Evolutionary conservation across 2,888 invertebrate genomes (phyloP).

Genomic region (Synergus laeviventris): DNA sequence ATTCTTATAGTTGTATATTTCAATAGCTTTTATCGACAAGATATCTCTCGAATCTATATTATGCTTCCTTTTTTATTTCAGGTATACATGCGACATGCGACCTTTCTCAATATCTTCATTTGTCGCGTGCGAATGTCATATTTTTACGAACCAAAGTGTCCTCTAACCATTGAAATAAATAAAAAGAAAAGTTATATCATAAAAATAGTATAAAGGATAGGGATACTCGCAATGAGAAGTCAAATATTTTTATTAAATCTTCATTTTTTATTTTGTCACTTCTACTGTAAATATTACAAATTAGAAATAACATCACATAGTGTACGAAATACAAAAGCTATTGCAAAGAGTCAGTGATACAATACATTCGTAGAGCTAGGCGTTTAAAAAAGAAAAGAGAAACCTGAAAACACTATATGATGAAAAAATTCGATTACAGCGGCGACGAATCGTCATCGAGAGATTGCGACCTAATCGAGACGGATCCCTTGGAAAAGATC

Average conservation of each 20-base stretch:
- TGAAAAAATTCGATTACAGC: slow-evolving; percentile 23
- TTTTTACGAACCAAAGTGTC: background rate
- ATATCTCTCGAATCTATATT: background rate
- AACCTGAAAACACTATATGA: slow-evolving; percentile 16
- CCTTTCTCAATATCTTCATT: background rate
- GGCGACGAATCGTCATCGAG: slow-evolving; percentile 12
- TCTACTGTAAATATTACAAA: slow-evolving; percentile 66
- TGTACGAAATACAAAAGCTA: slow-evolving; percentile 61
- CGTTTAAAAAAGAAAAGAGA: slow-evolving; percentile 9
- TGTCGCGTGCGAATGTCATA: background rate
- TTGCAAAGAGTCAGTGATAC: slow-evolving; percentile 60
- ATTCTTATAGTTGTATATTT: background rate
- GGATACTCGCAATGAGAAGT: background rate
- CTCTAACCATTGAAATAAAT: background rate
- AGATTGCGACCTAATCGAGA: slow-evolving; percentile 7
- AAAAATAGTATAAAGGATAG: background rate
- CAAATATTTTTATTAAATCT: slow-evolving; percentile 50
- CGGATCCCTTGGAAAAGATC: background rate
- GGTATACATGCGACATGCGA: background rate
- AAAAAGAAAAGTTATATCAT: too few species aligned
- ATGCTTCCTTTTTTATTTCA: background rate
- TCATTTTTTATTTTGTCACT: slow-evolving; percentile 54
- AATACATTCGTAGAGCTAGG: slow-evolving; percentile 17
- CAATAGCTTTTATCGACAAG: slow-evolving; percentile 8
- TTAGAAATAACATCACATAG: slow-evolving; percentile 68